Evolutionary conservation across 2,888 invertebrate genomes (phyloP), one percentile per base, ranked within the genome.

Genomic region (Deilephila porcellus): DNA sequence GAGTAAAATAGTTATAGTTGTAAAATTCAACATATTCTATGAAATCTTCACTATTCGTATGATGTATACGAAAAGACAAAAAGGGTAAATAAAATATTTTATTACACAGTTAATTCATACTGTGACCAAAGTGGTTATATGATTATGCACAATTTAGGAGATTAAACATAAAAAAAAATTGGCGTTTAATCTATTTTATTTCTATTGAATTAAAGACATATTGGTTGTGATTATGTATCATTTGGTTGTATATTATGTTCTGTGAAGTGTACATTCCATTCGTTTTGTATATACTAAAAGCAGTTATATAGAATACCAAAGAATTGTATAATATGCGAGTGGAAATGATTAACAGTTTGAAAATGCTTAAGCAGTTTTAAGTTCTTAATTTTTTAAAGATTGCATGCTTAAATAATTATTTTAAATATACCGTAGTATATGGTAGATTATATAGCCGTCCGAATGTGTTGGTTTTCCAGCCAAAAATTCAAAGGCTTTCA

Each of bases 201-300:
- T 67, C 20, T 20, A 25, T 60, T 20, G 20, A 45, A 45, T 20
- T 25, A 52, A 67, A 67, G 67, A 67, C 67, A 25, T 52, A 45
- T 45, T 52, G 67, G 67, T 67, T 67, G 67, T 67, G 67, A 52
- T 25, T 20, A 14, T 67, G 52, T 52, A 67, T 67, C 7, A 25
- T 52, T 3, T 4, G 25, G 20, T 6, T 11, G 25, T 67, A 20
- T 45, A 20, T 45, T 20, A 52, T 45, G 20, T 25, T 64, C 25
- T 45, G 52, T 67, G 25, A 45, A 45, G 37, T 64, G 14, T 17
- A 67, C 67, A 67, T 67, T 67, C 67, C 67, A 67, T 67, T 45
- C 45, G 25, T 25, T 67, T 64, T 5, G 11, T 67, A 52, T 62
- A 17, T 32, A 25, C 14, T 45, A 67, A 52, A 20, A 52, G 7